These are phyloP conservation scores for Phataginus tetradactyla DNA, from an alignment of 2,797 vertebrate species.

Conservation along the genomic window DNA sequence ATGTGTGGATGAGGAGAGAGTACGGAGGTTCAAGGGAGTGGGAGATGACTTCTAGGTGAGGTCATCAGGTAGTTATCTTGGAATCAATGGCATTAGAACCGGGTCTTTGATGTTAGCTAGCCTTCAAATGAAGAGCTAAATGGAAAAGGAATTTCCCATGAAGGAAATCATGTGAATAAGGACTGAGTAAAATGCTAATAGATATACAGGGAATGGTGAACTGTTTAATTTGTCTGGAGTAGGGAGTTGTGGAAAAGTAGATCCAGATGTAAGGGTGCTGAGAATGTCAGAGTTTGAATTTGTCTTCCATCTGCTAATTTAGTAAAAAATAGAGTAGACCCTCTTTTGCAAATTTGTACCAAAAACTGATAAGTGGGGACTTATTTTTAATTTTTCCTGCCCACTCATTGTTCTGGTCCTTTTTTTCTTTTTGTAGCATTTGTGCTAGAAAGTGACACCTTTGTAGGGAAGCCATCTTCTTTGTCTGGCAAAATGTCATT, in stretches of 20 bases:
- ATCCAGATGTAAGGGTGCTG: neutral
- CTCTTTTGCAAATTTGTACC: constrained; percentile 50
- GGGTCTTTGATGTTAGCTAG: neutral
- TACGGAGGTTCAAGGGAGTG: neutral
- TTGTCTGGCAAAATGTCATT: constrained; percentile 22
- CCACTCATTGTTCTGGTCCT: neutral
- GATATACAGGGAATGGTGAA: neutral
- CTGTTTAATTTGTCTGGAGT: neutral
- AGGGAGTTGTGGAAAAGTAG: neutral
- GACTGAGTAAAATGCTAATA: constrained; percentile 14
- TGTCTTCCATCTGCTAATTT: neutral
- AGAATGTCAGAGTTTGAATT: constrained; percentile 5
- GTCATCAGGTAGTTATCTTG: neutral
- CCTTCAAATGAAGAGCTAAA: neutral
- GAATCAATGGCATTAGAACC: neutral
- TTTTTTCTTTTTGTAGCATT: neutral
- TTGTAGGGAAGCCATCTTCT: constrained; percentile 44
- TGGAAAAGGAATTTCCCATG: neutral
- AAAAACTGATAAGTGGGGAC: constrained; percentile 17
- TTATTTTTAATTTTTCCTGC: constrained; percentile 52
- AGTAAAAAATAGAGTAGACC: constrained; percentile 35
- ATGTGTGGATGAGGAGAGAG: neutral
- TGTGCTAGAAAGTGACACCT: constrained; percentile 35
- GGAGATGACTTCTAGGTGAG: neutral
- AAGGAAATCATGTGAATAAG: neutral